Evolutionary conservation across 2,113 vertebrate species (phyloP), one percentile per base, ranked within the genome.

Genomic region (Sardina pilchardus): DNA sequence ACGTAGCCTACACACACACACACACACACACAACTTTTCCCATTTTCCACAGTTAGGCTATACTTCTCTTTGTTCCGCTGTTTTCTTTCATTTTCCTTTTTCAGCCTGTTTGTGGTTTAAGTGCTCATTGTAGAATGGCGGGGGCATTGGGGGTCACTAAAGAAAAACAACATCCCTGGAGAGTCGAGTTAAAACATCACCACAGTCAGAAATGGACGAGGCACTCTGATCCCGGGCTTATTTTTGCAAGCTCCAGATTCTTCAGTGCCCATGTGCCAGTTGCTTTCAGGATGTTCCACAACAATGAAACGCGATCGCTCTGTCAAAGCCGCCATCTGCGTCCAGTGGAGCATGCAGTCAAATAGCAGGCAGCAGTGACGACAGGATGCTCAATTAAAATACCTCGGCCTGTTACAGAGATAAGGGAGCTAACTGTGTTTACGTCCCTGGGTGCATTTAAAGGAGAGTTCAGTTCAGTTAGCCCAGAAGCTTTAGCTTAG

Each of bases 371-470:
- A 34, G 24, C 21, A 81, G 21, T 71, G 71, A 85, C 67, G 80
- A 86, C 81, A 44, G 82, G 81, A 19, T 30, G 21, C 0, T 81
- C 80, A 67, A 81, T 71, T 81, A 59, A 81, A 83, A 87, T n/a
- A 43, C 36, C 26, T 36, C 43, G 21, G 80, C 80, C 16, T 82
- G 82, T 8, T 81, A 50, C 81, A 80, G 26, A 45, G 26, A 85
- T 84, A 83, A 86, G 24, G 12, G 67, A 83, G 12, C n/a, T n/a
- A 42, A 4, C 50, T 67, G n/a, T 67, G 26, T 30, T 67, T 67
- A 26, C 6, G 4, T 67, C n/a, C 63, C 14, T 7, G n/a, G 34
- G 12, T 9, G 39, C 24, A 78, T 80, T 82, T 2, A 47, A 19
- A 78, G 4, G 30, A 78, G 30, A 78, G 1, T 30, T 7, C 24